A percentile compares a stretch with the other conserved stretches of the same genome.
phyloP scores from a whole-genome alignment of 2,797 vertebrate genomes.

The Masticophis lateralis region DNA sequence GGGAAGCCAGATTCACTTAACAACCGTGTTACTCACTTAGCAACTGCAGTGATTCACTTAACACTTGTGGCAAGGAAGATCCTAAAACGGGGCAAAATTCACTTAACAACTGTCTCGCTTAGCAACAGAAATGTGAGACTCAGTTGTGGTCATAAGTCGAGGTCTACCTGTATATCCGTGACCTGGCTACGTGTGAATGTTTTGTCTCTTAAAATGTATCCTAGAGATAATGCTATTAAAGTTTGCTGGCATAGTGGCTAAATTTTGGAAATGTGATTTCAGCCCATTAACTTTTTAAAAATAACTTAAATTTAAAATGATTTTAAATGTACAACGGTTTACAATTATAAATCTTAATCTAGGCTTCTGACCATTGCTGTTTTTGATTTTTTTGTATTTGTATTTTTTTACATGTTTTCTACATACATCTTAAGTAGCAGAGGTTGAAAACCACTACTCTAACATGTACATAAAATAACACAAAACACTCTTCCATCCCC shows the following conservation, averaged over 20 bases:
- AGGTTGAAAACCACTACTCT: neutral
- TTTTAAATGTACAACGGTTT: neutral
- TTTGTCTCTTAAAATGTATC: neutral
- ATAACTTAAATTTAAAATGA: neutral
- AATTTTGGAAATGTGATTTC: neutral
- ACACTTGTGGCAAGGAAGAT: neutral
- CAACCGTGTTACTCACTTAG: neutral
- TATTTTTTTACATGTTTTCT: neutral
- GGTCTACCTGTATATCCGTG: neutral
- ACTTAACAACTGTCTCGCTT: neutral
- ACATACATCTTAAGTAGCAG: neutral
- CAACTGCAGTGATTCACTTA: neutral
- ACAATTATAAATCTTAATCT: neutral
- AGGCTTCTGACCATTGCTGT: neutral
- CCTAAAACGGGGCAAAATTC: neutral
- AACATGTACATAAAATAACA: neutral
- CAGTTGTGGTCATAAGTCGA: neutral
- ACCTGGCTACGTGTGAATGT: neutral
- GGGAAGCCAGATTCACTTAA: neutral
- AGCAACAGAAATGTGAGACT: neutral
- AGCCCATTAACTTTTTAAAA: neutral
- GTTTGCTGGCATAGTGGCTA: neutral
- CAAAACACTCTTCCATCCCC: neutral
- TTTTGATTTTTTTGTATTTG: neutral
- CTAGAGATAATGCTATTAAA: neutral